phyloP scores from a whole-genome alignment of 2,888 invertebrate genomes.

The Aleiodes alternator region DNA sequence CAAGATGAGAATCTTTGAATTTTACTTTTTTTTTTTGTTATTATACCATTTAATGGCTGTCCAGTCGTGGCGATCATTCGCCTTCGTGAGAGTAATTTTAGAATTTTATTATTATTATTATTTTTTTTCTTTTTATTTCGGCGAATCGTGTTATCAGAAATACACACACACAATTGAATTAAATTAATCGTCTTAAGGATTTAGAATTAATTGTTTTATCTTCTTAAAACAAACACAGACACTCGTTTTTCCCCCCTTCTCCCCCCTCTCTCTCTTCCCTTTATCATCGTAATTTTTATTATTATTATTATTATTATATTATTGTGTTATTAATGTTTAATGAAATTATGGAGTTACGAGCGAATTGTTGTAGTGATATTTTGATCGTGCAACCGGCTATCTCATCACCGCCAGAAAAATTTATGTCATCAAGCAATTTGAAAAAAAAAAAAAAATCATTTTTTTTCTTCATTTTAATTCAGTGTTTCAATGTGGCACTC shows the following conservation, averaged over 20 bases:
- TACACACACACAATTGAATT: not conserved
- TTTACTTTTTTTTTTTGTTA: slow-evolving; percentile 32
- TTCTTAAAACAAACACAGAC: not conserved
- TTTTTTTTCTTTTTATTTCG: not conserved
- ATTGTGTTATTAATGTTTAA: slow-evolving; percentile 45
- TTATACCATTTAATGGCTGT: slow-evolving; percentile 43
- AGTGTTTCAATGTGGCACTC: slow-evolving; percentile 29
- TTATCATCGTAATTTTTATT: slow-evolving; percentile 15
- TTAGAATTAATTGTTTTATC: slow-evolving; percentile 19
- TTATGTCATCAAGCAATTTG: slow-evolving; percentile 42
- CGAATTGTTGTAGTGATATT: slow-evolving; percentile 58
- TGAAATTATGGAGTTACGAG: slow-evolving; percentile 50
- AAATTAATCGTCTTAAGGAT: slow-evolving; percentile 5
- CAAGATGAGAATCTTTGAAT: slow-evolving; percentile 31
- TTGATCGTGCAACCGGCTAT: slow-evolving; percentile 72
- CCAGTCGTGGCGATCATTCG: slow-evolving; percentile 35
- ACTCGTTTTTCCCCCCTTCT: slow-evolving; percentile 8
- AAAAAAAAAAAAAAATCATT: slow-evolving; percentile 35
- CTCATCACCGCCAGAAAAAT: slow-evolving; percentile 69
- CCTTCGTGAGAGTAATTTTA: slow-evolving; percentile 40
- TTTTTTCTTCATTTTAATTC: slow-evolving; percentile 28
- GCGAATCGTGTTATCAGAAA: not conserved
- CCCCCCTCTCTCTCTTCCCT: not conserved
- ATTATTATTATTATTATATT: slow-evolving; percentile 39
- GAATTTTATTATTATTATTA: slow-evolving; percentile 1